A percentile compares a stretch with the other conserved stretches of the same genome.
Evolutionary conservation across 2,888 invertebrate genomes (phyloP).

Genomic region (Rhagium mordax): DNA sequence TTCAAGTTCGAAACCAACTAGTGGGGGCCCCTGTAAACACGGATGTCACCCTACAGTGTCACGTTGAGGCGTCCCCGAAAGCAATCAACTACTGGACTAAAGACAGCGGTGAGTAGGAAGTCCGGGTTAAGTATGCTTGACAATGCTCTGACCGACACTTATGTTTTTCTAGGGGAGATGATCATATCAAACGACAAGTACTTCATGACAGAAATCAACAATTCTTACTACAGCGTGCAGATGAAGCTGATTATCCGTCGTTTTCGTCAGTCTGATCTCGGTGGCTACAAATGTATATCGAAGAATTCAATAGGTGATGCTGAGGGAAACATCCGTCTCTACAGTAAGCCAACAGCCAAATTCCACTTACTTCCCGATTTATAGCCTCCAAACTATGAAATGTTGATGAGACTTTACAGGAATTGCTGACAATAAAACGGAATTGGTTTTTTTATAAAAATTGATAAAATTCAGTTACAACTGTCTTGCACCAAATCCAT

Average conservation of each 20-base stretch:
- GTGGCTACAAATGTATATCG: constrained; percentile 92
- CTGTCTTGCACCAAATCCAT: constrained; percentile 51
- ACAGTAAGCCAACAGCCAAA: constrained; percentile 77
- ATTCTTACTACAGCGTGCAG: constrained; percentile 87
- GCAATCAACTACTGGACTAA: constrained; percentile 96
- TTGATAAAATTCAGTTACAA: constrained; percentile 49
- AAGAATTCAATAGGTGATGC: constrained; percentile 94
- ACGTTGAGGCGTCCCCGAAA: constrained; percentile 93
- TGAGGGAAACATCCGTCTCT: constrained; percentile 89
- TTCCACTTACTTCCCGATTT: constrained; percentile 65
- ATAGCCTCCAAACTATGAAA: constrained; percentile 69
- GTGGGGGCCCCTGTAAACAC: constrained; percentile 91
- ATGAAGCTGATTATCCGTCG: constrained; percentile 85
- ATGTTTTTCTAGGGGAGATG: constrained; percentile 83
- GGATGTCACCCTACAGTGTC: constrained; percentile 87
- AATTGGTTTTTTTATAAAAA: constrained; percentile 66
- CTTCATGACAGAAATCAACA: constrained; percentile 84
- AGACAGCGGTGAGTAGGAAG: constrained; percentile 81
- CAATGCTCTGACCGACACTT: constrained; percentile 42
- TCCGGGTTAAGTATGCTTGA: constrained; percentile 41
- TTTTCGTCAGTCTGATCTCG: constrained; percentile 84
- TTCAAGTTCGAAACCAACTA: constrained; percentile 94
- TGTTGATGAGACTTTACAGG: constrained; percentile 70
- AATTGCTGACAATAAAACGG: constrained; percentile 69
- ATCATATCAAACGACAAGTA: constrained; percentile 91